Percentiles rank a stretch among this genome's conserved stretches.
Conservation (phyloP, 2,113 vertebrate genomes). For the Proteles cristata region DNA sequence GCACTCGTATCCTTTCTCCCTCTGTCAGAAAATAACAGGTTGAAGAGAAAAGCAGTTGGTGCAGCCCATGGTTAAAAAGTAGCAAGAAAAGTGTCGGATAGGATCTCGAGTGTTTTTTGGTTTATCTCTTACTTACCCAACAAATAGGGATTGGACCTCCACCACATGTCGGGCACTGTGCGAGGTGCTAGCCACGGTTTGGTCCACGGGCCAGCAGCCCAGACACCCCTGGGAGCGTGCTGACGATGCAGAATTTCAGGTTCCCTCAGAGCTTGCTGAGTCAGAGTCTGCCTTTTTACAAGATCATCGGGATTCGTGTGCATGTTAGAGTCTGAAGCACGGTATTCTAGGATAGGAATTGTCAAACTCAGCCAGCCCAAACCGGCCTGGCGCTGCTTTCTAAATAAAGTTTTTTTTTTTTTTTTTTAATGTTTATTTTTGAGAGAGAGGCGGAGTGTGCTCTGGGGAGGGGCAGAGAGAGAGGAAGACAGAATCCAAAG, state of each 20-base stretch:
- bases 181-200: background rate
- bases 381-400: background rate
- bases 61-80: background rate
- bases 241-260: background rate
- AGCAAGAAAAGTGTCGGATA: background rate
- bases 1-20: background rate
- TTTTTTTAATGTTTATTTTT: too few relatives aligned
- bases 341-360: background rate
- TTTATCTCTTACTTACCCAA: background rate
- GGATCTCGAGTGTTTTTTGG: background rate
- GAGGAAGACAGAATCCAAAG: too few relatives aligned
- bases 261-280: background rate
- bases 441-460: too few relatives aligned
- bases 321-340: background rate
- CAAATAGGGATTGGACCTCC: background rate
- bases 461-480: too few relatives aligned
- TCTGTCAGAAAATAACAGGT: background rate
- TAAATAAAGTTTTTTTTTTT: too few relatives aligned
- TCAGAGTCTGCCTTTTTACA: background rate
- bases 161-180: background rate
- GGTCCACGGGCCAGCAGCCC: rapidly evolving
- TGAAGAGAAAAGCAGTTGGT: too few relatives aligned
- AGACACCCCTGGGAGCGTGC: background rate
- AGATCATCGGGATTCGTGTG: background rate
- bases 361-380: background rate